phyloP scores from a whole-genome alignment of 2,888 invertebrate genomes.

The Rotaria socialis region DNA sequence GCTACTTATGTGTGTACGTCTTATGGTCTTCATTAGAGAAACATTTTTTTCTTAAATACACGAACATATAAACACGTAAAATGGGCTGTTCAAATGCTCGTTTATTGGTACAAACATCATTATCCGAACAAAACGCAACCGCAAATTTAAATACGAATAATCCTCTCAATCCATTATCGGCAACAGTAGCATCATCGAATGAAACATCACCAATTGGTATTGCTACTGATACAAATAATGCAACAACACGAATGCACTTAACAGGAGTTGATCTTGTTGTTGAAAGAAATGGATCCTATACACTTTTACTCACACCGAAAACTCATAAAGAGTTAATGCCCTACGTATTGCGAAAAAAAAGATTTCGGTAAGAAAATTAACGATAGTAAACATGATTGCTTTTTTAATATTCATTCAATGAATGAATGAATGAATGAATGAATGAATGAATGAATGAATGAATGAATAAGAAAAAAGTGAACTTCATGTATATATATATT shows the following conservation, averaged over 20 bases:
- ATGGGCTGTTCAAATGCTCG: slow-evolving; percentile 37
- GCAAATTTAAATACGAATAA: neutral
- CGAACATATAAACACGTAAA: neutral
- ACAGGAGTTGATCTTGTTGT: slow-evolving; percentile 34
- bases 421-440: neutral
- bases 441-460: neutral
- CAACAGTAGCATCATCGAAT: neutral
- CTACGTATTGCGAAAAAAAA: slow-evolving; percentile 1
- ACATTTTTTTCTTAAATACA: neutral
- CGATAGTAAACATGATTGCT: neutral
- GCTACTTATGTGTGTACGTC: neutral
- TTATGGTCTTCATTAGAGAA: neutral
- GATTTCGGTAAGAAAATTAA: slow-evolving; percentile 33
- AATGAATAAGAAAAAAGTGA: neutral
- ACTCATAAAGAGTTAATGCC: slow-evolving; percentile 37
- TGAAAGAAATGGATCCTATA: slow-evolving; percentile 36
- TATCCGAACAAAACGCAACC: neutral
- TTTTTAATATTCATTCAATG: neutral
- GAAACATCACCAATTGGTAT: neutral
- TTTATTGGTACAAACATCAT: slow-evolving; percentile 22
- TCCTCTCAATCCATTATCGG: neutral
- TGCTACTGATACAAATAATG: neutral
- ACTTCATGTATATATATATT: neutral
- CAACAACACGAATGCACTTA: neutral
- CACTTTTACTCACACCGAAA: slow-evolving; percentile 21